Percentiles rank a stretch among this genome's conserved stretches.
Evolutionary conservation across 2,888 invertebrate genomes (phyloP).

Genomic region (Hermaeophaga mercurialis): DNA sequence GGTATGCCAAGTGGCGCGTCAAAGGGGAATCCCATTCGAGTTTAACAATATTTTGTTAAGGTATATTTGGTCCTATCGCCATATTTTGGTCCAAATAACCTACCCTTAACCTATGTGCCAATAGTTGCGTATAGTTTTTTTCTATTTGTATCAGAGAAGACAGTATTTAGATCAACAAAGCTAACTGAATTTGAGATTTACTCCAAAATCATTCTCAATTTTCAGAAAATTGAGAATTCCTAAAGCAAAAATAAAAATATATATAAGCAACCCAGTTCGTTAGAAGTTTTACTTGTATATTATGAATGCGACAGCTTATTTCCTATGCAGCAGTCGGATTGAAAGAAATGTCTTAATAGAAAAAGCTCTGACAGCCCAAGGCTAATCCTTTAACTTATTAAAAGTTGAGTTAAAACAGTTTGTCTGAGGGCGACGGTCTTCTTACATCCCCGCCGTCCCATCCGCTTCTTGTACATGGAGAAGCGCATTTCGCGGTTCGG

Average conservation of each 20-base stretch:
- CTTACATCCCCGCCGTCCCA: conserved; percentile 38
- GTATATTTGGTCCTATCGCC: too few relatives aligned
- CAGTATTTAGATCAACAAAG: too few relatives aligned
- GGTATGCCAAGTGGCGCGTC: too few relatives aligned
- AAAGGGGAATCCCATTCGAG: too few relatives aligned
- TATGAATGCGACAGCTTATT: conserved; percentile 22
- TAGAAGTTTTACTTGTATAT: conserved; percentile 14
- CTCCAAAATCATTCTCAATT: not conserved
- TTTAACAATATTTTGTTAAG: too few relatives aligned
- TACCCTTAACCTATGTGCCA: too few relatives aligned
- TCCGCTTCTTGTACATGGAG: conserved; percentile 22
- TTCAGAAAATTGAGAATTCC: conserved; percentile 2
- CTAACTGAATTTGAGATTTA: not conserved
- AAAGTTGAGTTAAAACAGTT: conserved; percentile 57
- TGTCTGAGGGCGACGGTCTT: conserved; percentile 41
- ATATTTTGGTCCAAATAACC: too few relatives aligned
- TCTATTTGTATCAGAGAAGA: too few relatives aligned
- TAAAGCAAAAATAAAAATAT: conserved; percentile 14
- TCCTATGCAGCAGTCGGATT: conserved; percentile 17
- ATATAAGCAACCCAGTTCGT: conserved; percentile 10
- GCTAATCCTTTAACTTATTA: conserved; percentile 58
- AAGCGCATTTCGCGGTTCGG: conserved; percentile 45
- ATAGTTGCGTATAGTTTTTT: too few relatives aligned
- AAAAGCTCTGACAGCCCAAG: conserved; percentile 52
- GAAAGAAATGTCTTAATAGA: conserved; percentile 50